phyloP scores from a whole-genome alignment of 2,888 invertebrate genomes.

The Cremastobaeus sp. region DNA sequence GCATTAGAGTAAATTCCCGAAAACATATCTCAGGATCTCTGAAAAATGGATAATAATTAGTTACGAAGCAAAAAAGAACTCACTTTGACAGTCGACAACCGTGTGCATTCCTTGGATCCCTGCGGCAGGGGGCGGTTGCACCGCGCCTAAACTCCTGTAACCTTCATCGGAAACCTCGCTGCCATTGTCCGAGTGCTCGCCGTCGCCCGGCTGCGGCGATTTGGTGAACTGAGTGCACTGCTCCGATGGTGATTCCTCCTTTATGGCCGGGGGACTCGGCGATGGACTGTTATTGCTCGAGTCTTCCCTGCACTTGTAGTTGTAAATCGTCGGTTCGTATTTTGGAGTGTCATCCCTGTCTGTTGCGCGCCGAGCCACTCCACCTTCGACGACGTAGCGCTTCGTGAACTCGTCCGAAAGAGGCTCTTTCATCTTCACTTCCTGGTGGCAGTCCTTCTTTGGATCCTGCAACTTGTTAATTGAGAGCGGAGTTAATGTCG shows the following conservation, averaged over 20 bases:
- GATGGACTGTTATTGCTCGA: conserved; percentile 73
- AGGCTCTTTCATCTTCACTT: conserved; percentile 67
- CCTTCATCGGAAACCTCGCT: conserved; percentile 92
- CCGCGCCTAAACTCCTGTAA: conserved; percentile 88
- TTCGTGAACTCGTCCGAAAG: conserved; percentile 73
- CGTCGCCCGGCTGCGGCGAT: conserved; percentile 70
- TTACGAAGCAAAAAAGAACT: conserved; percentile 60
- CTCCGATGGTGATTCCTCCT: conserved; percentile 67
- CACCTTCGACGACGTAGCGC: conserved; percentile 73
- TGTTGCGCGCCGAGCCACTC: conserved; percentile 71
- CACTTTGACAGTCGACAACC: conserved; percentile 74
- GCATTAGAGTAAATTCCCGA: no score
- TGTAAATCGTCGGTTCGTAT: conserved; percentile 74
- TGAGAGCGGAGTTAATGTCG: conserved; percentile 10
- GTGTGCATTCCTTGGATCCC: conserved; percentile 68
- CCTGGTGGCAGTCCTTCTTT: conserved; percentile 70
- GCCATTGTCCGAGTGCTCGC: conserved; percentile 84
- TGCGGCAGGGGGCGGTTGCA: conserved; percentile 79
- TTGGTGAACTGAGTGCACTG: conserved; percentile 66
- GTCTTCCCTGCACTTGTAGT: conserved; percentile 73
- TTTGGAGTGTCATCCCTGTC: conserved; percentile 73
- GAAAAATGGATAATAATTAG: background rate
- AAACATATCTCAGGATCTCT: no score
- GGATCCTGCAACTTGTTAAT: conserved; percentile 66
- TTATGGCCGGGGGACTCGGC: conserved; percentile 65